Percentiles rank a stretch among this genome's conserved stretches.
These are phyloP conservation scores for Marmota monax DNA, from an alignment of 2,113 vertebrate species.

Conservation along the genomic window DNA sequence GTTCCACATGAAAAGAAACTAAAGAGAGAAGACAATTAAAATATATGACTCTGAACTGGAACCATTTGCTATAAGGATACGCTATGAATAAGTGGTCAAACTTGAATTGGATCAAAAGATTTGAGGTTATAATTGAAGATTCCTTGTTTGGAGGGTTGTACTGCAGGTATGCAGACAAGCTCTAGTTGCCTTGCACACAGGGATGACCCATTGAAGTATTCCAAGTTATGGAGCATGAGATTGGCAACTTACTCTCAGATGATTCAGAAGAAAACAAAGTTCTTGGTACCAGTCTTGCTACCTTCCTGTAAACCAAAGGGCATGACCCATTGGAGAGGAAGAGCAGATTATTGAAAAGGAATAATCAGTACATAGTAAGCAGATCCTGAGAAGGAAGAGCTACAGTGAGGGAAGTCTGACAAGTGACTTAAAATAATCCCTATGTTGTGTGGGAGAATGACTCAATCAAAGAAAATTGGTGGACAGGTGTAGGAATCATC, in stretches of 20 bases:
- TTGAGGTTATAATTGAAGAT: not conserved
- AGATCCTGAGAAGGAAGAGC: not conserved
- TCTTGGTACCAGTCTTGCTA: not conserved
- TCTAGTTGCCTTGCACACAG: no score
- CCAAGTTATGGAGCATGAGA: not conserved
- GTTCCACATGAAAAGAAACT: not conserved
- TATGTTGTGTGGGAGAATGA: not conserved
- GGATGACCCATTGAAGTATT: not conserved
- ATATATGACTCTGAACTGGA: not conserved
- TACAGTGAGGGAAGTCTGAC: not conserved
- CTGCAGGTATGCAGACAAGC: not conserved
- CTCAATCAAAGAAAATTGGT: not conserved
- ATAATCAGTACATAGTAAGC: not conserved
- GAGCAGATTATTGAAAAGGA: not conserved
- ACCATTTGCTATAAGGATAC: not conserved
- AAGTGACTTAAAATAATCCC: not conserved
- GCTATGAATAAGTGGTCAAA: not conserved
- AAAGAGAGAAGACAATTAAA: not conserved
- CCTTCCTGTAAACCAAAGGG: not conserved
- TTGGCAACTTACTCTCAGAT: not conserved
- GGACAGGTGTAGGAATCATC: not conserved
- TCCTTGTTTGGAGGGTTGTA: not conserved
- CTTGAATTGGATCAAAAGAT: not conserved
- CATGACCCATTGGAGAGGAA: not conserved
- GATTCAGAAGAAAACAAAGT: not conserved